Evolutionary conservation across 1,140 invertebrate genomes (phyloP), one percentile per base, ranked within the genome.

Genomic region (Trissolcus basalis): DNA sequence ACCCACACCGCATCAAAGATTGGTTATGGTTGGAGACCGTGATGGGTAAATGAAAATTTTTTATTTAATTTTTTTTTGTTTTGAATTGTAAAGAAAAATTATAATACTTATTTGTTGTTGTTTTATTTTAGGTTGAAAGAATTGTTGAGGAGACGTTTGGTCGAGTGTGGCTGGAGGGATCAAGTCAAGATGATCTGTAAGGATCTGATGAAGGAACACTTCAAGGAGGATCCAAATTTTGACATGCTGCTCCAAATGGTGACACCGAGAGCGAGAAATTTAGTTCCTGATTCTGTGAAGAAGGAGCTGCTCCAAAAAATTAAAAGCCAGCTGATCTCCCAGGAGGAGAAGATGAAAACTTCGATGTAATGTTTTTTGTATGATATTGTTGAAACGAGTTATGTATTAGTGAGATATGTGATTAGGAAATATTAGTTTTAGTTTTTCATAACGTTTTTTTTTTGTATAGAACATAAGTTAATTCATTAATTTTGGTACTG

Each of bases 111-210:
- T 51, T 36, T 11, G 11, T 39, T 11, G 54, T 4, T 1, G 1
- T 27, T 27, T 74, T 39, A 50, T 59, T 60, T 12, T 78, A 96
- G 95, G 75, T 91, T 97, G 50, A 96, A 95, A 84, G 95, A 97
- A 83, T 86, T 96, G 15, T 87, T 97, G 14, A 90, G 94, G 70
- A 91, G 92, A 44, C 89, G 96, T 50, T 88, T 97, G 32, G 93
- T 95, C 14, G 96, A 97, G 87, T 96, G 95, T 88, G 96, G 96
- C 0, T 97, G 96, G 96, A 90, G 93, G 77, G 96, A 97, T 86
- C 92, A 97, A 90, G 92, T 97, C 0, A 92, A 94, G 83, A 89
- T 94, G 65, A 90, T 95, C 8, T 96, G 95, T 81, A 91, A 96
- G 80, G 94, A 96, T 75, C 90, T 93, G 33, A 92, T 97, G 0